Evolutionary conservation across 2,113 vertebrate species (phyloP).

Genomic region (Cathartes aura): DNA sequence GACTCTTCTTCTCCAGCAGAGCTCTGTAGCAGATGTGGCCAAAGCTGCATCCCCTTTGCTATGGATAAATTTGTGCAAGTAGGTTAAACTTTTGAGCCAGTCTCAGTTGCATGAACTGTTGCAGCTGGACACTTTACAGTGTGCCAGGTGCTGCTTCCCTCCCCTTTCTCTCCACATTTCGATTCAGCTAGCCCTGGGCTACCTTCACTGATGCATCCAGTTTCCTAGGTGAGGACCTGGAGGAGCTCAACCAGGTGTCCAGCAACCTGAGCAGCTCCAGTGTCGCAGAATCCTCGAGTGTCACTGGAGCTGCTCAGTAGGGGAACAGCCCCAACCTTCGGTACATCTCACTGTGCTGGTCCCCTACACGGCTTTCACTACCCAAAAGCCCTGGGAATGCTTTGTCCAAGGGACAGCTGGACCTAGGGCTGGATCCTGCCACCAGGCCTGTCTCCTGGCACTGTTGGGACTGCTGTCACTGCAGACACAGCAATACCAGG

Average conservation of each 20-base stretch:
- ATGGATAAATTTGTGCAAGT: not conserved
- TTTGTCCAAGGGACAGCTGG: not conserved
- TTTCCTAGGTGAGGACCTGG: not conserved
- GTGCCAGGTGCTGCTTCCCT: not conserved
- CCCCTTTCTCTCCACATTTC: not conserved
- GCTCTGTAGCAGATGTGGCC: not conserved
- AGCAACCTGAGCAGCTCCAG: not conserved
- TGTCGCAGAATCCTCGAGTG: not conserved
- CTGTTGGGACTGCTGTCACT: not conserved
- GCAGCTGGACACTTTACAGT: not conserved
- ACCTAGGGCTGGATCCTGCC: not conserved
- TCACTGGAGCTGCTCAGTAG: not conserved
- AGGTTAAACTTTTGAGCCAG: not conserved
- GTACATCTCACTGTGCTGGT: rapidly evolving
- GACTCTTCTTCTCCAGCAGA: not conserved
- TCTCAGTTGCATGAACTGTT: not conserved
- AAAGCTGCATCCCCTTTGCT: not conserved
- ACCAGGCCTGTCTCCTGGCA: not conserved
- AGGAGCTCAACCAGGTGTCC: not conserved
- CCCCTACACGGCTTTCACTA: rapidly evolving
- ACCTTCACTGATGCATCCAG: not conserved
- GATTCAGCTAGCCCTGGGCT: not conserved
- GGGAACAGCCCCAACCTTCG: not conserved
- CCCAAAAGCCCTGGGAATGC: not conserved
- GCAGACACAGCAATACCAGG: not conserved